phyloP scores from a whole-genome alignment of 2,888 invertebrate species.

The Andrena dorsata region DNA sequence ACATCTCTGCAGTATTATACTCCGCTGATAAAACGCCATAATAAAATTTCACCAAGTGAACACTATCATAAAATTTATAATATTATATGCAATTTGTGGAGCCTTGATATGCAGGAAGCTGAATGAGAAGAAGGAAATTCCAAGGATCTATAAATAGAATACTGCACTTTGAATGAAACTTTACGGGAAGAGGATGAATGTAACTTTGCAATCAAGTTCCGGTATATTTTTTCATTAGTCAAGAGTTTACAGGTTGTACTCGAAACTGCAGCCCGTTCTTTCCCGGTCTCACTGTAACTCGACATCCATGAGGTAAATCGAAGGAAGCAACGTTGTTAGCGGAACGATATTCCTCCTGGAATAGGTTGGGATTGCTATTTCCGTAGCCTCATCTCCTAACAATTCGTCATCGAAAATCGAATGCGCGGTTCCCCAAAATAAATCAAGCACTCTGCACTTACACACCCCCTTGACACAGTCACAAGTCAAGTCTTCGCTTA shows the following conservation, averaged over 20 bases:
- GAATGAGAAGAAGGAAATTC: slow-evolving; percentile 10
- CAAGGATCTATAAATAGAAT: slow-evolving; percentile 4
- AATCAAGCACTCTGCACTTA: too few species aligned
- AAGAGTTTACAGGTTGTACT: slow-evolving; percentile 37
- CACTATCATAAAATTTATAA: background rate
- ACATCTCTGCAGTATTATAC: background rate
- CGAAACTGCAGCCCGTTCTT: slow-evolving; percentile 47
- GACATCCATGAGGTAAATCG: slow-evolving; percentile 42
- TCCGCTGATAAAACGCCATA: background rate
- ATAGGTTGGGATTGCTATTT: slow-evolving; percentile 70
- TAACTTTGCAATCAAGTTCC: slow-evolving; percentile 41
- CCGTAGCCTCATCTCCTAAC: slow-evolving; percentile 37
- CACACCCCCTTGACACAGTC: too few species aligned
- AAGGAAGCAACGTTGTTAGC: slow-evolving; percentile 33
- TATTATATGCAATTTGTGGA: too few species aligned
- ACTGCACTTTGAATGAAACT: slow-evolving; percentile 23
- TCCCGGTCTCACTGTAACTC: slow-evolving; percentile 36
- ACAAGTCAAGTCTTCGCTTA: too few species aligned
- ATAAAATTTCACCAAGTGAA: background rate
- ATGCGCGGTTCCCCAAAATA: slow-evolving; percentile 6
- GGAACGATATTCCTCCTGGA: slow-evolving; percentile 70
- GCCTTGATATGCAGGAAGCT: background rate
- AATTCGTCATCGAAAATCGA: slow-evolving; percentile 52
- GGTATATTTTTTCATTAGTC: slow-evolving; percentile 56
- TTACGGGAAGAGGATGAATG: background rate